Percentiles rank a stretch among this genome's conserved stretches.
These are phyloP conservation scores for Thalpophila matura DNA, from an alignment of 2,888 invertebrate genomes.

Conservation along the genomic window DNA sequence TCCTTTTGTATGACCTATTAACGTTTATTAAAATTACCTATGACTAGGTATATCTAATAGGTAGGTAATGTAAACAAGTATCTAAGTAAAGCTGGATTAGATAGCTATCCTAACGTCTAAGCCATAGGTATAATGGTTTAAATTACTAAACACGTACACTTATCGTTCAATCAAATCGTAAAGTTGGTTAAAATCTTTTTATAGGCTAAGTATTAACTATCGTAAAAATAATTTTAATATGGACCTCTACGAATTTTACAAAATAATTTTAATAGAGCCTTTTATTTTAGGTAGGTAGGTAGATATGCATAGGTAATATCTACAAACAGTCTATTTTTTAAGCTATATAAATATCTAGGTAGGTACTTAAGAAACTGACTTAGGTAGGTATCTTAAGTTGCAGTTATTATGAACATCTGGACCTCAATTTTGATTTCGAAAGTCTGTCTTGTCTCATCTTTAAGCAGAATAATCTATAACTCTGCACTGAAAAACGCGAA, in stretches of 20 bases:
- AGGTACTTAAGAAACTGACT: not conserved
- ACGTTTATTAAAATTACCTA: too few species aligned
- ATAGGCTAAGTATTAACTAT: constrained; percentile 35
- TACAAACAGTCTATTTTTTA: not conserved
- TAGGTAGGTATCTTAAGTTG: not conserved
- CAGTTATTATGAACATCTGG: not conserved
- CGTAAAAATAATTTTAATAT: constrained; percentile 38
- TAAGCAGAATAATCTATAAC: constrained; percentile 55
- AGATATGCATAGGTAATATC: too few species aligned
- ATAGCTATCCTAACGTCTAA: constrained; percentile 10
- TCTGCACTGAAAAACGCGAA: constrained; percentile 54
- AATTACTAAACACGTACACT: constrained; percentile 9
- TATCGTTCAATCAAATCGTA: constrained; percentile 30
- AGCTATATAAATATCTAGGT: not conserved
- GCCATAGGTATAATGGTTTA: constrained; percentile 25
- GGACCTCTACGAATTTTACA: constrained; percentile 29
- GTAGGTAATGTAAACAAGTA: not conserved
- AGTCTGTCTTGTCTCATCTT: constrained; percentile 63
- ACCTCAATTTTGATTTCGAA: not conserved
- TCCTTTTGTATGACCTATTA: not conserved
- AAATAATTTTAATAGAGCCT: constrained; percentile 20
- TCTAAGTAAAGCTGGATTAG: constrained; percentile 8
- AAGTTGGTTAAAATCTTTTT: constrained; percentile 38
- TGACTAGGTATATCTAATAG: too few species aligned
- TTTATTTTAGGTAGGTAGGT: constrained; percentile 30